Evolutionary conservation across 2,797 vertebrate species (phyloP).

Genomic region (Muraenolepis orangiensis): DNA sequence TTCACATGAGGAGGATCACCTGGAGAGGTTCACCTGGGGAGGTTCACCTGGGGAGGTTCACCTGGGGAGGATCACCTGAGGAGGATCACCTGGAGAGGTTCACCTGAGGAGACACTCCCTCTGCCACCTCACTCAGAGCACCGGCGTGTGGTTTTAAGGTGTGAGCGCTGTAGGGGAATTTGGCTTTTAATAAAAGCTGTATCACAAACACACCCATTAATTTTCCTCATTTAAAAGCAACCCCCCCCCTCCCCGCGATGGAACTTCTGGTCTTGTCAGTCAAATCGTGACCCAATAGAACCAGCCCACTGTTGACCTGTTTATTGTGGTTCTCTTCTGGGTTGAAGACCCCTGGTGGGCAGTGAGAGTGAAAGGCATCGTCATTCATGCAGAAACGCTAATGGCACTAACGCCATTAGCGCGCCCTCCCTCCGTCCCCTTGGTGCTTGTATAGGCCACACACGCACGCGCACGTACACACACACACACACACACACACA

Average conservation of each 20-base stretch:
- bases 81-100: background rate
- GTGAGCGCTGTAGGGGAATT: slow-evolving; percentile 55
- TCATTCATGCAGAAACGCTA: slow-evolving; percentile 65
- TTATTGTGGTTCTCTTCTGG: slow-evolving; percentile 59
- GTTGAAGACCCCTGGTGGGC: slow-evolving; percentile 29
- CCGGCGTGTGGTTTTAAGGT: slow-evolving; percentile 60
- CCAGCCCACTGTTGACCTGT: slow-evolving; percentile 60
- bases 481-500: too few species aligned
- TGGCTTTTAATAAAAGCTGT: slow-evolving; percentile 33
- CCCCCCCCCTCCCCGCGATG: too few species aligned
- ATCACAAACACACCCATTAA: too few species aligned
- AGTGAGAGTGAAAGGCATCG: slow-evolving; percentile 57
- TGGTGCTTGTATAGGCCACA: too few species aligned
- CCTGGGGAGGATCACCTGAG: background rate
- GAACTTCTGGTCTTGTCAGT: too few species aligned
- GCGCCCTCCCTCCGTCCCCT: slow-evolving; percentile 41
- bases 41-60: slow-evolving; percentile 4
- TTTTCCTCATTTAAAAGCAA: slow-evolving; percentile 50
- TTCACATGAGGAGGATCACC: background rate
- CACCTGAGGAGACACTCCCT: background rate
- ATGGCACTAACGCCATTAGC: slow-evolving; percentile 45
- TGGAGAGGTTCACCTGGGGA: slow-evolving; percentile 3
- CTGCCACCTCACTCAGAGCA: slow-evolving; percentile 23
- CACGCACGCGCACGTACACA: too few species aligned
- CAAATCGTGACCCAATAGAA: too few species aligned